A percentile compares a stretch with the other conserved stretches of the same genome.
Evolutionary conservation across 2,113 vertebrate species (phyloP).

Genomic region (Onychostruthus taczanowskii): DNA sequence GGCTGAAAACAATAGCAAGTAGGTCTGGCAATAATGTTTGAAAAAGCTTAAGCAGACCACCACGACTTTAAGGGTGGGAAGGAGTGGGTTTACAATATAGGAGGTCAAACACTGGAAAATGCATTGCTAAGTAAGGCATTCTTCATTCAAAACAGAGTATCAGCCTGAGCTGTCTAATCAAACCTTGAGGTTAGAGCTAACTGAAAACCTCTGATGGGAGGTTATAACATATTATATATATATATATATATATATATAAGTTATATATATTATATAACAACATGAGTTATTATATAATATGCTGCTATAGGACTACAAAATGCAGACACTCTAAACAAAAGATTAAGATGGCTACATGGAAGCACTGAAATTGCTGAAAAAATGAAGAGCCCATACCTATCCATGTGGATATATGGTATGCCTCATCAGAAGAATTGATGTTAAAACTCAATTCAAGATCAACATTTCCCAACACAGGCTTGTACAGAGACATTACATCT

Average conservation of each 20-base stretch:
- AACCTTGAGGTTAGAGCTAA: neutral
- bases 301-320: neutral
- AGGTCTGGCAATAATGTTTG: neutral
- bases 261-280: too few relatives aligned
- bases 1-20: neutral
- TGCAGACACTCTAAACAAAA: neutral
- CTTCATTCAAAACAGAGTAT: neutral
- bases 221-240: too few relatives aligned
- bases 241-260: too few relatives aligned
- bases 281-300: neutral
- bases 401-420: neutral
- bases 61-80: fast-evolving
- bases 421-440: neutral
- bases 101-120: neutral
- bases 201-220: neutral
- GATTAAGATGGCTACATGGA: neutral
- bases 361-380: neutral
- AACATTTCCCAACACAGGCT: neutral
- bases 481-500: neutral
- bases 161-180: neutral
- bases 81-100: neutral
- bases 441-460: neutral
- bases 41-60: neutral
- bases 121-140: neutral
- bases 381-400: neutral